Evolutionary conservation across 2,797 vertebrate genomes (phyloP).

Genomic region (Gobionotothen gibberifrons): DNA sequence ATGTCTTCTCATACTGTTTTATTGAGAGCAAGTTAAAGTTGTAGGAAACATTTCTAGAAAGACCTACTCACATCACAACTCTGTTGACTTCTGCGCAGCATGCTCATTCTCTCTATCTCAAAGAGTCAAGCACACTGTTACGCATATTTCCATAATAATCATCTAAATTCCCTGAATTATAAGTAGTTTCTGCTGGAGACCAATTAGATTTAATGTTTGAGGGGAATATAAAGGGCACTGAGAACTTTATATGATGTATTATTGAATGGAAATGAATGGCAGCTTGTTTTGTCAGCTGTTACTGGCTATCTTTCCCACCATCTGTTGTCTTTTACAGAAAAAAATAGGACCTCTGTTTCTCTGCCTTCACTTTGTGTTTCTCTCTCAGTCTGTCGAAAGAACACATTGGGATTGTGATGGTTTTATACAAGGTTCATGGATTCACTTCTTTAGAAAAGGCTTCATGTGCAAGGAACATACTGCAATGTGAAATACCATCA

Average conservation of each 20-base stretch:
- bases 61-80: slow-evolving; percentile 13
- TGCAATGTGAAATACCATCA: slow-evolving; percentile 31
- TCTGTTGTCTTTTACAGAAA: slow-evolving; percentile 70
- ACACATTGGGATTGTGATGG: slow-evolving; percentile 50
- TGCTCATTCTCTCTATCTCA: slow-evolving; percentile 25
- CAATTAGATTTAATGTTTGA: slow-evolving; percentile 72
- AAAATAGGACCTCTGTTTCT: slow-evolving; percentile 35
- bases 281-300: slow-evolving; percentile 72
- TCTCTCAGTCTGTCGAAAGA: slow-evolving; percentile 43
- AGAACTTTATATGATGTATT: slow-evolving; percentile 66
- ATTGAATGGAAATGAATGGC: slow-evolving; percentile 70
- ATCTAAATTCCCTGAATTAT: slow-evolving; percentile 56
- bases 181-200: slow-evolving; percentile 64
- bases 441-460: slow-evolving; percentile 30
- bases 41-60: slow-evolving; percentile 15
- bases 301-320: slow-evolving; percentile 67
- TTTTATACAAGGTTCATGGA: slow-evolving; percentile 24
- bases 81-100: slow-evolving; percentile 23
- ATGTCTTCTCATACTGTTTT: slow-evolving; percentile 4
- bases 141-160: slow-evolving; percentile 63
- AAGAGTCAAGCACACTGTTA: slow-evolving; percentile 47
- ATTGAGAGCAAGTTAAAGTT: slow-evolving; percentile 24
- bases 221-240: slow-evolving; percentile 58
- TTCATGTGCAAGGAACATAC: slow-evolving; percentile 7
- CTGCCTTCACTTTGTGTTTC: slow-evolving; percentile 24